Conservation (phyloP, 2,888 invertebrate genomes). For the Phasia obesa region DNA sequence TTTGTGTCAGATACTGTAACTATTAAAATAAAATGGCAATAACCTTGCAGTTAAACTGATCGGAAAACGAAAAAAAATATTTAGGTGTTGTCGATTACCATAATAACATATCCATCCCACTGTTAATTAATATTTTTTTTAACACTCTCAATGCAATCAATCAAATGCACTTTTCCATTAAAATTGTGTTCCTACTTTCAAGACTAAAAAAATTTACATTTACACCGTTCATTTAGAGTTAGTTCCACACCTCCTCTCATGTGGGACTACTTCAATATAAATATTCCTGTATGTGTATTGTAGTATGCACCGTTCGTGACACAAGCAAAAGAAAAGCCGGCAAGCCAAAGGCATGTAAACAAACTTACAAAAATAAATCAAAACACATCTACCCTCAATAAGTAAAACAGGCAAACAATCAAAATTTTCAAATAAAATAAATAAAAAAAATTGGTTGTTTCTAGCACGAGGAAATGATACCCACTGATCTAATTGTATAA, state of each 20-base stretch:
- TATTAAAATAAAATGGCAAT: no score
- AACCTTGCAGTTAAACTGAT: no score
- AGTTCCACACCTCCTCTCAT: neutral
- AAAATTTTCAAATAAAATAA: slow-evolving; percentile 26
- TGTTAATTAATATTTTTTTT: no score
- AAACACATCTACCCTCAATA: slow-evolving; percentile 14
- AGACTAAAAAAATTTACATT: slow-evolving; percentile 27
- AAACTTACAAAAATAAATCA: slow-evolving; percentile 9
- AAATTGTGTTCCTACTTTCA: neutral
- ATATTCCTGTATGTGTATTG: no score
- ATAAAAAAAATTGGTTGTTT: slow-evolving; percentile 21
- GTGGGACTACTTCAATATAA: neutral
- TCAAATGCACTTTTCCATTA: neutral
- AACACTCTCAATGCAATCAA: neutral
- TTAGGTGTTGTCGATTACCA: no score
- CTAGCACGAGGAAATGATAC: neutral
- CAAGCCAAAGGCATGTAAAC: slow-evolving; percentile 35
- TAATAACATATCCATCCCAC: no score
- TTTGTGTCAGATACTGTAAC: no score
- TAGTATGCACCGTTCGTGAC: neutral
- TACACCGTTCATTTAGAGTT: slow-evolving; percentile 15
- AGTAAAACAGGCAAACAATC: slow-evolving; percentile 5
- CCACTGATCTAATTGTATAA: slow-evolving; percentile 38
- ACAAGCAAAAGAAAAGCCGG: slow-evolving; percentile 26
- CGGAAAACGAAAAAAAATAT: no score